Conservation (phyloP, 2,113 vertebrate genomes). For the Pyxicephalus adspersus region DNA sequence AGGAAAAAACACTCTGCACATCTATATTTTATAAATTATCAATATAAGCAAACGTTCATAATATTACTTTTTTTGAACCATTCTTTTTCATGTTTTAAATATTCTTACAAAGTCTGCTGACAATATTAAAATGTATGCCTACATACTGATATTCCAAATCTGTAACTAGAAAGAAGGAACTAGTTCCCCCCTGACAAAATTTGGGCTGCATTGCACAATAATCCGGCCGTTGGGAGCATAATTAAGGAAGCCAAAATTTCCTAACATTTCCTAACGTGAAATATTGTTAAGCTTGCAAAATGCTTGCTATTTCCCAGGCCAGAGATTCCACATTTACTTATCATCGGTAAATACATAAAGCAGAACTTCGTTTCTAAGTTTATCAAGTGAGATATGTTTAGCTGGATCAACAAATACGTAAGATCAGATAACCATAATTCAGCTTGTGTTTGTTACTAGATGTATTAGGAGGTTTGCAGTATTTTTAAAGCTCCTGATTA, state of each 20-base stretch:
- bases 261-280: slow-evolving; percentile 7
- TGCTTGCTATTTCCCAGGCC: slow-evolving; percentile 8
- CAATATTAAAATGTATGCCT: not conserved
- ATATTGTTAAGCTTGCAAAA: slow-evolving; percentile 15
- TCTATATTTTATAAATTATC: too few relatives aligned
- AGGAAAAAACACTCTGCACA: too few relatives aligned
- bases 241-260: slow-evolving; percentile 23
- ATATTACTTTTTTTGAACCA: too few relatives aligned
- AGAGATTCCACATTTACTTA: not conserved
- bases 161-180: slow-evolving; percentile 1
- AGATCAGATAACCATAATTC: too few relatives aligned
- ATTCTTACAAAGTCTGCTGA: too few relatives aligned
- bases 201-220: slow-evolving; percentile 11
- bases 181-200: slow-evolving; percentile 4
- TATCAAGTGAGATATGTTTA: too few relatives aligned
- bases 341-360: not conserved
- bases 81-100: too few relatives aligned
- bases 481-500: too few relatives aligned
- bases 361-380: not conserved
- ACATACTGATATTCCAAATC: not conserved
- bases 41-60: too few relatives aligned
- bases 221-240: slow-evolving; percentile 26
- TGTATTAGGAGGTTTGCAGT: too few relatives aligned
- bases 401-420: too few relatives aligned
- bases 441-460: too few relatives aligned